Base-by-base conservation (phyloP, 2,797 vertebrate species). In the Erpetoichthys calabaricus region DNA sequence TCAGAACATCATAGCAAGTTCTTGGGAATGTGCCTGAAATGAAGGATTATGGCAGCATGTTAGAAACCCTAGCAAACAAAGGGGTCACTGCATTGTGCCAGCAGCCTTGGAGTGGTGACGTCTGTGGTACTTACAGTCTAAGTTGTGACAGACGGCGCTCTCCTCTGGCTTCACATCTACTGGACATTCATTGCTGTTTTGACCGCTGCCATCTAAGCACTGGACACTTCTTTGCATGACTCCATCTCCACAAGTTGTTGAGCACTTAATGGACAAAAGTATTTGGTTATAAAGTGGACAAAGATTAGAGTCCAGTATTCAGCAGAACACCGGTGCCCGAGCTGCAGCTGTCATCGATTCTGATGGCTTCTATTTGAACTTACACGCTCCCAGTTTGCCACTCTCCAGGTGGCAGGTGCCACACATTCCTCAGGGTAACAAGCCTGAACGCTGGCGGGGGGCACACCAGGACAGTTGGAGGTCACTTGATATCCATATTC, bases 311-410 rank as follows among this genome's bases (percentile, higher is more conserved):
- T 25, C 25, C 25, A 25, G 25, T 25, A 25, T 25, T 25, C 25
- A 25, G 25, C 25, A 25, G 25, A 25, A 25, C 25, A 25, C 25
- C 25, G 25, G 25, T 25, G 25, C 25, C 25, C 1, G 25, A 25
- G 25, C 25, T 25, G 25, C 2, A 25, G 1, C 25, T 25, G 25
- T 25, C 25, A 25, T 25, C 25, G 25, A 25, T 25, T 25, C 25
- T 25, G 25, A 25, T 25, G 25, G 25, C 25, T 25, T 25, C 25
- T 25, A 25, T 25, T 25, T 63, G 44, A 60, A 79, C 92, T 89
- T 74, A 97, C 95, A 0, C 74, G 85, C 53, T 89, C 92, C 93
- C 95, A 97, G 78, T 86, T 86, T 76, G 93, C 89, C 1, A 88
- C 88, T 47, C 91, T 89, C 95, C 95, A 98, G 61, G 83, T 79